Evolutionary conservation across 2,113 vertebrate genomes (phyloP).

Genomic region (Anarhynchus alexandrinus): DNA sequence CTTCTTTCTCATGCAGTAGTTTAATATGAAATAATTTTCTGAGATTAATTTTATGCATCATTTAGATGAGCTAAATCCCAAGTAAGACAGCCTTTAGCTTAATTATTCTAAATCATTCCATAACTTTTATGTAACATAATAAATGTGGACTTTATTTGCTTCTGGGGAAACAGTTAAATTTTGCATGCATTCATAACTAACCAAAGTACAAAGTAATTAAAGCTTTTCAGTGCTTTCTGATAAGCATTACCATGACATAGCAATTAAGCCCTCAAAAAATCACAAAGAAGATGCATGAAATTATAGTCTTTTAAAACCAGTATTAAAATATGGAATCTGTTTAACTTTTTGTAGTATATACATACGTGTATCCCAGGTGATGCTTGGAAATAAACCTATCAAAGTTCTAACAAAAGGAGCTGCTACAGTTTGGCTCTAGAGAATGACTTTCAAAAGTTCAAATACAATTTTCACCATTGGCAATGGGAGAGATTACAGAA

Average conservation of each 20-base stretch:
- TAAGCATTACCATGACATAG: constrained; percentile 70
- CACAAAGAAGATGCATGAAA: constrained; percentile 61
- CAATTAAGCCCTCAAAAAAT: constrained; percentile 73
- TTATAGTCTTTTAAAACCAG: constrained; percentile 60
- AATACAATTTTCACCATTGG: neutral
- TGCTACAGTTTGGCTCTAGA: neutral
- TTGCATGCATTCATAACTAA: constrained; percentile 68
- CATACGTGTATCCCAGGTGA: neutral
- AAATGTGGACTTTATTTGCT: constrained; percentile 74
- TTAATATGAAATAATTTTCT: constrained; percentile 37
- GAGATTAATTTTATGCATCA: constrained; percentile 61
- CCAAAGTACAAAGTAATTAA: constrained; percentile 75
- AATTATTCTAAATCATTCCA: constrained; percentile 74
- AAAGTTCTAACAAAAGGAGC: constrained; percentile 23
- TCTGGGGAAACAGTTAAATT: constrained; percentile 71
- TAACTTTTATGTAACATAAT: constrained; percentile 73
- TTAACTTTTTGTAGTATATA: constrained; percentile 3
- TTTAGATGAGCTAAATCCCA: constrained; percentile 49
- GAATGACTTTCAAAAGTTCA: neutral
- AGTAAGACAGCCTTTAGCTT: constrained; percentile 50
- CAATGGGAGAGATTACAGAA: neutral
- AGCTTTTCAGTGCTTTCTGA: constrained; percentile 72
- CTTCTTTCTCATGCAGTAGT: neutral
- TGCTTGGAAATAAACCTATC: neutral
- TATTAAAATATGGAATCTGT: constrained; percentile 52